phyloP scores from a whole-genome alignment of 2,113 vertebrate genomes.

The Mus spicilegus region DNA sequence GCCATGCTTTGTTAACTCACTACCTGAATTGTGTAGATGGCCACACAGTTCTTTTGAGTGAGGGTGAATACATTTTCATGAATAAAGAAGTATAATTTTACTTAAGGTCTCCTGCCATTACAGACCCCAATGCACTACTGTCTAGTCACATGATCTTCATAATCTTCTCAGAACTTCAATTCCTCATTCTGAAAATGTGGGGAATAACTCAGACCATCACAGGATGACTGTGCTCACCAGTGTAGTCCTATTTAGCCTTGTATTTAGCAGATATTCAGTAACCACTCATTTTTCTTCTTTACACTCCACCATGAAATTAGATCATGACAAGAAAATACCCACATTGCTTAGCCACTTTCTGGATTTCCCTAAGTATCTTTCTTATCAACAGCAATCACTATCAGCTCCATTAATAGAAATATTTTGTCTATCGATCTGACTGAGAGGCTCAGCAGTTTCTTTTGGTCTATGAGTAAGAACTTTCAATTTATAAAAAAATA shows the following conservation, averaged over 20 bases:
- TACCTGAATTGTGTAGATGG: not conserved
- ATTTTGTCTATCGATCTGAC: not conserved
- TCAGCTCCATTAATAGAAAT: not conserved
- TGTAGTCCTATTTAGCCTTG: not conserved
- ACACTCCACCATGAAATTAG: not conserved
- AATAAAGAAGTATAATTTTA: slow-evolving; percentile 2
- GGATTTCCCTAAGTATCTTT: not conserved
- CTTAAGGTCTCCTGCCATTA: not conserved
- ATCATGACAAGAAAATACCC: not conserved
- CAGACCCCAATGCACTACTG: not conserved
- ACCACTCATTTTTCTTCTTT: not conserved
- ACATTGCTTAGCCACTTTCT: not conserved
- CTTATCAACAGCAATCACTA: not conserved
- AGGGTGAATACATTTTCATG: not conserved
- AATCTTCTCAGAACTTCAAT: not conserved
- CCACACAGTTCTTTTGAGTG: not conserved
- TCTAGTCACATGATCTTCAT: not conserved
- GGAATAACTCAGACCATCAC: not conserved
- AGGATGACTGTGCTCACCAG: not conserved
- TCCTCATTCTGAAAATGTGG: slow-evolving; percentile 13
- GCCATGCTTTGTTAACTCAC: not conserved
- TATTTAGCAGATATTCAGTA: not conserved
- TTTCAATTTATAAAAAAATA: not conserved
- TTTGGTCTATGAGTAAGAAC: not conserved
- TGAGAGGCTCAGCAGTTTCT: not conserved